Evolutionary conservation across 2,888 invertebrate genomes (phyloP).

Genomic region (Acleris cristana): DNA sequence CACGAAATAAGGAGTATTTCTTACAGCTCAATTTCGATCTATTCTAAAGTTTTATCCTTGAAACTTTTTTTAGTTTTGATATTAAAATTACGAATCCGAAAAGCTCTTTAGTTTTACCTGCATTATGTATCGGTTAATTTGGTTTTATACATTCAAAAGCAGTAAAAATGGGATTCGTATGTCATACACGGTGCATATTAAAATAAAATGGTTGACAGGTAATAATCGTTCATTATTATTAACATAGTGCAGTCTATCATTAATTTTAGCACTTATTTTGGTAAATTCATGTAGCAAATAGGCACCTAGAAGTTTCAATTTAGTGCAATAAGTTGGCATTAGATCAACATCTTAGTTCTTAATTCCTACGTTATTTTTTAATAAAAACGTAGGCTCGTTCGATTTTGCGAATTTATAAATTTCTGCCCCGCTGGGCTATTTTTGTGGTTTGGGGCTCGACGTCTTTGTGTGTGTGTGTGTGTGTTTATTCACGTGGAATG

Average conservation of each 20-base stretch:
- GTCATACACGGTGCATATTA: no score
- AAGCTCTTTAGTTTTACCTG: background rate
- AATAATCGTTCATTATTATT: no score
- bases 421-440: background rate
- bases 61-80: slow-evolving; percentile 16
- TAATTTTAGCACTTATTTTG: no score
- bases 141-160: no score
- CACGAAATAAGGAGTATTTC: slow-evolving; percentile 14
- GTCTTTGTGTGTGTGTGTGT: background rate
- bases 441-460: slow-evolving; percentile 1
- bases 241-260: no score
- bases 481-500: slow-evolving; percentile 3
- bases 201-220: no score
- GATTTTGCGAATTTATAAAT: slow-evolving; percentile 32
- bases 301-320: slow-evolving; percentile 3
- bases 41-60: slow-evolving; percentile 7
- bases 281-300: background rate
- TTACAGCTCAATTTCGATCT: slow-evolving; percentile 8
- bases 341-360: background rate
- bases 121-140: no score
- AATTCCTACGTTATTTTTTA: background rate
- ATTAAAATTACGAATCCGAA: background rate
- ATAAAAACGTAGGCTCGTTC: slow-evolving; percentile 21
- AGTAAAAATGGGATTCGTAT: no score
- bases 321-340: slow-evolving; percentile 23